A percentile compares a stretch with the other conserved stretches of the same genome.
phyloP scores from a whole-genome alignment of 2,888 invertebrate genomes.

The Anthoptus insignis region DNA sequence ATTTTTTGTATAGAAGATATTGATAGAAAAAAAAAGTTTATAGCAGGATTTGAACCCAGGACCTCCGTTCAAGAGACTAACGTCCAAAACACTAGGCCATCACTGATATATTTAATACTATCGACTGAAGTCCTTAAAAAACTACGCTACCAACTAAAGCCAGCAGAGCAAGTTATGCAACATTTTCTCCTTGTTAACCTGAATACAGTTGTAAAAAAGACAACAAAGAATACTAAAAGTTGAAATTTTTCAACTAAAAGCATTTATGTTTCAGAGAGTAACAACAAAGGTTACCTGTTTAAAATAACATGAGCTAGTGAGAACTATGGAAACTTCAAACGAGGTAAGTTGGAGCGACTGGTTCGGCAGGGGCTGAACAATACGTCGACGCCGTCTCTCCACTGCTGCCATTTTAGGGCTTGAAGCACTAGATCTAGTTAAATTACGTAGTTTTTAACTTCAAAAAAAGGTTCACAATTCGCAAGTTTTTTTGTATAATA shows the following conservation, averaged over 20 bases:
- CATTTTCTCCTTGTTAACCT: constrained; percentile 18
- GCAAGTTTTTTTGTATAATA: no score
- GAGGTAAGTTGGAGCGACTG: constrained; percentile 19
- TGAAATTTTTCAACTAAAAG: constrained; percentile 27
- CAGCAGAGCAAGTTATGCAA: constrained; percentile 2
- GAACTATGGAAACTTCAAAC: constrained; percentile 34
- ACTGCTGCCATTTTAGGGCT: no score
- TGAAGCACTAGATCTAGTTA: no score
- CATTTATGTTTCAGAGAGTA: constrained; percentile 24
- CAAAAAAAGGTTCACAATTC: no score
- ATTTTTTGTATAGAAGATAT: constrained; percentile 66
- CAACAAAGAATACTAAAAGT: constrained; percentile 15
- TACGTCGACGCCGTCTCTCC: constrained; percentile 10
- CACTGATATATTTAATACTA: no score
- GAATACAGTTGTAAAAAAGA: constrained; percentile 19
- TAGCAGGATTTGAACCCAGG: no score
- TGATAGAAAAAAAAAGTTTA: no score
- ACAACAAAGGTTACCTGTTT: constrained; percentile 26
- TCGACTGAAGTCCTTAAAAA: neutral
- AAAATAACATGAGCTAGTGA: constrained; percentile 31
- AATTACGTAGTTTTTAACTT: no score
- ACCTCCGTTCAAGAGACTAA: no score
- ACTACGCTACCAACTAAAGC: neutral
- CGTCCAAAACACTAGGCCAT: no score
- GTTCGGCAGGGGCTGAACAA: constrained; percentile 16